phyloP scores from a whole-genome alignment of 2,888 invertebrate genomes.

The Erebia epiphron region DNA sequence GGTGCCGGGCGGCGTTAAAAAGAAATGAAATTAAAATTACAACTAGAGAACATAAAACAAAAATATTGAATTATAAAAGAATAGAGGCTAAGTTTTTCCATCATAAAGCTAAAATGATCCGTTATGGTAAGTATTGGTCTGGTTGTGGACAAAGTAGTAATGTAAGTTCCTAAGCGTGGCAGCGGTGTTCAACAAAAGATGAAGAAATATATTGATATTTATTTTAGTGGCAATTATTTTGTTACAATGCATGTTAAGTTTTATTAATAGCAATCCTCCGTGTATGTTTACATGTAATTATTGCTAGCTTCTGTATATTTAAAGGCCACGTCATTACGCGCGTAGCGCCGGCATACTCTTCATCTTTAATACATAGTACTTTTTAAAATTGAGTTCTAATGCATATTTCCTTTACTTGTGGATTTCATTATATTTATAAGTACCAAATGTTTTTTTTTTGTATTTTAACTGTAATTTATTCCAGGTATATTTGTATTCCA shows the following conservation, averaged over 20 bases:
- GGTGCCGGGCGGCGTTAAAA: slow-evolving; percentile 38
- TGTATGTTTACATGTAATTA: background rate
- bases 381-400: too few species aligned
- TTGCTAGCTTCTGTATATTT: background rate
- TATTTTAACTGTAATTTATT: too few species aligned
- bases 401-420: too few species aligned
- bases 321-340: slow-evolving; percentile 37
- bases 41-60: background rate
- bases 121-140: slow-evolving; percentile 15
- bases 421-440: too few species aligned
- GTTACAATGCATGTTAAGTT: background rate
- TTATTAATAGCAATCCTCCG: background rate
- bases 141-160: background rate
- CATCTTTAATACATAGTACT: too few species aligned
- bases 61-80: background rate
- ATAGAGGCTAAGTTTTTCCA: background rate
- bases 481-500: too few species aligned
- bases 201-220: background rate
- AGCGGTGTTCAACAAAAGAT: background rate
- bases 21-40: slow-evolving; percentile 24
- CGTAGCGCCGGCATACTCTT: slow-evolving; percentile 12
- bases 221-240: background rate
- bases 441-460: too few species aligned
- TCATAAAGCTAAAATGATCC: slow-evolving; percentile 16
- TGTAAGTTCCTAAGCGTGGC: background rate